phyloP scores from a whole-genome alignment of 2,888 invertebrate species.

The Leptinotarsa peninsularis region DNA sequence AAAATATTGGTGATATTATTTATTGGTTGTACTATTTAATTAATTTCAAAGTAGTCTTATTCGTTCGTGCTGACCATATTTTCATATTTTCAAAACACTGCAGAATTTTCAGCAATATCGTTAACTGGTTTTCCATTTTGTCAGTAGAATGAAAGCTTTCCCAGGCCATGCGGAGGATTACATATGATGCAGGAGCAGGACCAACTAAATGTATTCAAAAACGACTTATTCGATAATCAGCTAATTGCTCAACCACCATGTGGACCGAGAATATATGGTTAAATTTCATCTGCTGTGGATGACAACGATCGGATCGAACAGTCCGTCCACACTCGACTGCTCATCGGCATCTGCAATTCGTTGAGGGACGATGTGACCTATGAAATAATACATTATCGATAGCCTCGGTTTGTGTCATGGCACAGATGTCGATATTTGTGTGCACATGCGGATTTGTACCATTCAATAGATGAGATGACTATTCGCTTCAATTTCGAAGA shows the following conservation, averaged over 20 bases:
- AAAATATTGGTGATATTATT: too few relatives aligned
- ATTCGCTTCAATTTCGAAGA: slow-evolving; percentile 1
- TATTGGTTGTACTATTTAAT: too few relatives aligned
- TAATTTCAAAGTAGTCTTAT: too few relatives aligned
- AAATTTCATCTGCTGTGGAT: neutral
- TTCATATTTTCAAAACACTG: too few relatives aligned
- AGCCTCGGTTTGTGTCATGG: neutral
- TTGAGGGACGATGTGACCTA: neutral
- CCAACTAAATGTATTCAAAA: neutral
- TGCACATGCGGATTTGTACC: slow-evolving; percentile 5
- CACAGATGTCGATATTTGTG: slow-evolving; percentile 9
- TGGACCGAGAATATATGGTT: neutral
- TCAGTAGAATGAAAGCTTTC: too few relatives aligned
- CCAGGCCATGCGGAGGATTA: too few relatives aligned
- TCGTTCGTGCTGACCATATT: too few relatives aligned
- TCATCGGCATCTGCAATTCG: slow-evolving; percentile 7
- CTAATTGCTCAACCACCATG: neutral
- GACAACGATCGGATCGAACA: neutral
- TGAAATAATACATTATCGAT: slow-evolving; percentile 3
- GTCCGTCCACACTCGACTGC: neutral
- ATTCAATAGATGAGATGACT: slow-evolving; percentile 9
- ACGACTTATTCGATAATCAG: neutral
- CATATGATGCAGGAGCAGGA: neutral
- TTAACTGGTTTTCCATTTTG: too few relatives aligned
- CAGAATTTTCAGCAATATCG: too few relatives aligned